Percentiles rank a stretch among this genome's conserved stretches.
Evolutionary conservation across 2,797 vertebrate genomes (phyloP).

Genomic region (Rousettus madagascariensis): DNA sequence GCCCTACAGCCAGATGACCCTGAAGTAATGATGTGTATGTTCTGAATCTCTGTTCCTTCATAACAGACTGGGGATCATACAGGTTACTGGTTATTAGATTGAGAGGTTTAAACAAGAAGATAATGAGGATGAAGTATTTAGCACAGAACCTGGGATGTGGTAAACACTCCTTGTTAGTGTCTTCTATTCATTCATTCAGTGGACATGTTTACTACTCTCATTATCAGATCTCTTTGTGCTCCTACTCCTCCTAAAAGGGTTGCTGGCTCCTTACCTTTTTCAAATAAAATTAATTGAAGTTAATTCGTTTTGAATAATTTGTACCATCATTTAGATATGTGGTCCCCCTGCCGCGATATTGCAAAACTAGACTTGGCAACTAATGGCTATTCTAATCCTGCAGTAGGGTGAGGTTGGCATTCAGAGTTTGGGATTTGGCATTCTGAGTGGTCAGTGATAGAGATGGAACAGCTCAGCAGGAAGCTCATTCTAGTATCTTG

Average conservation of each 20-base stretch:
- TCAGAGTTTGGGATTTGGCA: background rate
- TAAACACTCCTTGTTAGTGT: background rate
- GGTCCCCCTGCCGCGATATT: background rate
- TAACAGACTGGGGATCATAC: background rate
- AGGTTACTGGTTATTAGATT: background rate
- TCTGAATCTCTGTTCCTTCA: background rate
- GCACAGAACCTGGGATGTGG: background rate
- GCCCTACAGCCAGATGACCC: background rate
- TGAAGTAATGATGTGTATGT: background rate
- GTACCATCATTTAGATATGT: background rate
- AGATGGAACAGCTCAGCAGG: background rate
- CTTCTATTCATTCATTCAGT: background rate
- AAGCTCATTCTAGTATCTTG: background rate
- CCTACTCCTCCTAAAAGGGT: background rate
- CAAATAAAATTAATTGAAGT: constrained; percentile 19
- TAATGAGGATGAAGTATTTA: background rate
- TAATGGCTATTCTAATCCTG: background rate
- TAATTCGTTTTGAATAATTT: constrained; percentile 3
- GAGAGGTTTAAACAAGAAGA: background rate
- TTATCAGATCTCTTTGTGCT: background rate
- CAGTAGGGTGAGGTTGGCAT: background rate
- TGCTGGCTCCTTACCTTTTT: constrained; percentile 1
- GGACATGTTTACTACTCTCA: background rate
- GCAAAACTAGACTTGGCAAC: background rate
- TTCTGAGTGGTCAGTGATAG: background rate